Base-by-base conservation (phyloP, 2,797 vertebrate species). In the Sebastes wilsoni region DNA sequence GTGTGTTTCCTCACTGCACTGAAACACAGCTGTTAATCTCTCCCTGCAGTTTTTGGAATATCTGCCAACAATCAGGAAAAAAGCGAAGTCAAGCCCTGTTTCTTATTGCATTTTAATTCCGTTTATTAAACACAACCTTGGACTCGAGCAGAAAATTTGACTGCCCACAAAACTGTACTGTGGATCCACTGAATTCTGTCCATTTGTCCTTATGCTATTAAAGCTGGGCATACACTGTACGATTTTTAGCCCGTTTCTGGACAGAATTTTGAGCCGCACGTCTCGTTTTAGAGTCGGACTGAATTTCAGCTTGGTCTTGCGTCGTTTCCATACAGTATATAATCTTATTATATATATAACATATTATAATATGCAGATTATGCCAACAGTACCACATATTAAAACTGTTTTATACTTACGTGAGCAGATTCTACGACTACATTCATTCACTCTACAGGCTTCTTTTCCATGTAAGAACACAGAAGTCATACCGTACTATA, bases 1-100 rank as follows among this genome's bases (percentile, higher is more conserved):
- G 10, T 49, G 18, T 20, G 25, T 72, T 23, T 65, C 55, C n/a
- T 49, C 32, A 8, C 69, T 73, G 23, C 23, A 67, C 52, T 58
- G 42, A 69, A 67, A 74, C 59, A 74, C 65, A 80, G 42, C 55
- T 75, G 71, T 76, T 79, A 68, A 80, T 70, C 46, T 67, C 65
- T 59, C 27, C 30, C n/a, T 42, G 38, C 32, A 68, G 8, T 65
- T 74, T 28, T 28, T 20, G 8, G 18, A 67, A 66, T 38, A 67
- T 72, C 23, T 65, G 28, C 61, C 20, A 61, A 65, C 34, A 71
- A 22, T 49, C 38, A 54, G 66, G 13, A 55, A 58, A 59, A 20
- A 32, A 28, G 34, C 14, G 0, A 65, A 49, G 5, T 78, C 25
- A 4, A 6, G n/a, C 62, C 10, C 9, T 25, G 80, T 66, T 68